Conservation (phyloP, 2,888 invertebrate genomes). For the Magallana nippona region DNA sequence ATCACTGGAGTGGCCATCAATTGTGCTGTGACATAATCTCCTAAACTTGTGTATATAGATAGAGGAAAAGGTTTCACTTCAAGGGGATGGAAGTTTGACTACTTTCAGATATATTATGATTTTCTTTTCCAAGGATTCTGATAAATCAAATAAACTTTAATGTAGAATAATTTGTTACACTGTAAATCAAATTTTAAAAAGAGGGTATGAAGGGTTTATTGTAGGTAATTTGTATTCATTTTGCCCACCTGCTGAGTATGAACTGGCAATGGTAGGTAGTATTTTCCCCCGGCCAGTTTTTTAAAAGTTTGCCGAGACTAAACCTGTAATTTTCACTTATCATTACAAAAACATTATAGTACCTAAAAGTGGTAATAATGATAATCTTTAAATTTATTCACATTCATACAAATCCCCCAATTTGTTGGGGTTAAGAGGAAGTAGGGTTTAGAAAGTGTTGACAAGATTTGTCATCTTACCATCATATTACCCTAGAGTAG, state of each 20-base stretch:
- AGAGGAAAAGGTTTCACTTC: not conserved
- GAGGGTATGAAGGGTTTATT: not conserved
- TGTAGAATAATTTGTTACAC: constrained; percentile 16
- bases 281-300: too few species aligned
- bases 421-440: too few species aligned
- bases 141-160: constrained; percentile 19
- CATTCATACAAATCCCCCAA: too few species aligned
- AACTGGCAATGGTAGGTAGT: not conserved
- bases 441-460: too few species aligned
- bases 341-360: not conserved
- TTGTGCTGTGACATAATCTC: constrained; percentile 8
- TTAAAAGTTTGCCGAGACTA: too few species aligned
- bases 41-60: not conserved
- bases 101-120: not conserved
- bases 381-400: too few species aligned
- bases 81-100: not conserved
- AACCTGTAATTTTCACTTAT: too few species aligned
- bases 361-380: too few species aligned
- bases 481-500: too few species aligned
- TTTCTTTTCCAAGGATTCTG: not conserved
- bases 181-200: constrained; percentile 21
- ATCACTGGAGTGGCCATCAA: constrained; percentile 8
- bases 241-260: not conserved
- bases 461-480: too few species aligned
- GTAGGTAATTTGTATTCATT: constrained; percentile 4